Base-by-base conservation (phyloP, 2,113 vertebrate species). In the Syngnathus floridae region DNA sequence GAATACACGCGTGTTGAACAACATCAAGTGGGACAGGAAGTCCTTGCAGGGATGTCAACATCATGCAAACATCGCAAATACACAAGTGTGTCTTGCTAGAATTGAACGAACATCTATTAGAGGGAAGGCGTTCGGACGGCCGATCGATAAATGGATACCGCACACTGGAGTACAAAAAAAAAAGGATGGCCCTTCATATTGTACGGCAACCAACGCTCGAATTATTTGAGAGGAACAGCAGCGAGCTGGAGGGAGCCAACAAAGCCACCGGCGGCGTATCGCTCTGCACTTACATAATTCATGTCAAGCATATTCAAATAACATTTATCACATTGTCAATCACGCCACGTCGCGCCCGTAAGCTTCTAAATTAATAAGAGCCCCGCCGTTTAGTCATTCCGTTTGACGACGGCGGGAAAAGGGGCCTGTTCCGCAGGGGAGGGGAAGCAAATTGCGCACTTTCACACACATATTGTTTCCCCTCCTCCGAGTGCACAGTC, bases 341-440 rank as follows among this genome's bases (percentile, higher is more conserved):
- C 90, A 89, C 83, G 65, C 74, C 61, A 79, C 64, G 77, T 63
- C 67, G 73, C 66, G 55, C 54, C 52, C 78, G 87, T 87, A 81
- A 85, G 82, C 82, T 80, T 86, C 89, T 90, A 89, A 89, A 90
- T 91, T 89, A 90, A 83, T 90, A 89, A 90, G 54, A 76, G 66
- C 64, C 38, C 72, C 21, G 40, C 21, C 88, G 85, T 89, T 91
- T 91, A 91, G 86, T 90, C 83, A 91, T 90, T 92, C 90, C 89
- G 88, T 92, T 91, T 91, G 90, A 92, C 88, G 90, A 91, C 87
- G 88, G 80, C 90, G 88, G 87, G 82, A 89, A 88, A 84, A 68
- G 73, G 80, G 59, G n/a, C 72, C 82, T 82, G 87, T 90, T 86
- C 88, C 84, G 41, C 71, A 48, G 84, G 85, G 86, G 54, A 17